These are phyloP conservation scores for Brienomyrus brachyistius DNA, from an alignment of 2,113 vertebrate genomes.

Conservation along the genomic window DNA sequence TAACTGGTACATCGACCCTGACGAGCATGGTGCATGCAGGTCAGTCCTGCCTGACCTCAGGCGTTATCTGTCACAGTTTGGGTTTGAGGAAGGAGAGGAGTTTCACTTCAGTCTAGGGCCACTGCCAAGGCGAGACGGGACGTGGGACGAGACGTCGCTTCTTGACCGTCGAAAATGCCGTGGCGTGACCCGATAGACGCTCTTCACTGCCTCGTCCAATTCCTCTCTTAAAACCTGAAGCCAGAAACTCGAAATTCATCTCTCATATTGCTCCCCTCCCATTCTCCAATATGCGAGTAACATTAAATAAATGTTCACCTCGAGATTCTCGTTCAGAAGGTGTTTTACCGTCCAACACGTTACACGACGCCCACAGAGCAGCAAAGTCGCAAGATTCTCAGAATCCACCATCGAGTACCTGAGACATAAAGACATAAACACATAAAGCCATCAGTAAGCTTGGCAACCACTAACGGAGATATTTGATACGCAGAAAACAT, in stretches of 20 bases:
- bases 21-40: background rate
- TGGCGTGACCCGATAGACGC: background rate
- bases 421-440: slow-evolving; percentile 3
- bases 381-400: background rate
- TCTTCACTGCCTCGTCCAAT: background rate
- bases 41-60: background rate
- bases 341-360: background rate
- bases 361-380: background rate
- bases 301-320: background rate
- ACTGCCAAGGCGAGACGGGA: background rate
- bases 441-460: slow-evolving; percentile 9
- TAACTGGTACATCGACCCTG: background rate
- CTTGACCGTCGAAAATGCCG: background rate
- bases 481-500: slow-evolving; percentile 3
- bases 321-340: background rate
- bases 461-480: slow-evolving; percentile 1
- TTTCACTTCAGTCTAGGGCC: slow-evolving; percentile 4
- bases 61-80: background rate
- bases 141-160: background rate
- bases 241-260: background rate
- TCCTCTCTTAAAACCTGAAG: background rate
- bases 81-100: background rate
- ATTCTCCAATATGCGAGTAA: background rate
- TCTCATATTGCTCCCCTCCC: background rate
- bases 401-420: background rate